Conservation (phyloP, 2,888 invertebrate genomes). For the Polyommatus icarus region DNA sequence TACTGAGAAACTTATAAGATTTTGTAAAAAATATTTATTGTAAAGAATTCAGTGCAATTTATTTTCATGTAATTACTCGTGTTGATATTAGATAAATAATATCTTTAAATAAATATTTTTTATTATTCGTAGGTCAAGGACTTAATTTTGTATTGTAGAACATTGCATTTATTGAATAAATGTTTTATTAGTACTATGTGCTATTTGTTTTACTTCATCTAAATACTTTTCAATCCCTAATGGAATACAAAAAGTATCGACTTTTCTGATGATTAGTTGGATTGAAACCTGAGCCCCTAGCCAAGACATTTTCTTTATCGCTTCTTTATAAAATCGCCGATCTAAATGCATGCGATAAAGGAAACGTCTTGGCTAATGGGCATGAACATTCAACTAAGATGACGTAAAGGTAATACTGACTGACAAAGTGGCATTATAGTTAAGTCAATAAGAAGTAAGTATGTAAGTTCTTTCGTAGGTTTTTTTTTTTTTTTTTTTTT, state of each 20-base stretch:
- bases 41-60: background rate
- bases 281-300: background rate
- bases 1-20: background rate
- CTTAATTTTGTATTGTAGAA: too few species aligned
- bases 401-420: too few species aligned
- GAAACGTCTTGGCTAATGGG: background rate
- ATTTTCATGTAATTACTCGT: background rate
- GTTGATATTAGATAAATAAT: too few species aligned
- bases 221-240: background rate
- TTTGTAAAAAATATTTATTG: background rate
- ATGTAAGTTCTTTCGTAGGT: background rate
- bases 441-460: background rate
- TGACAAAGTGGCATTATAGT: too few species aligned
- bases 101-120: too few species aligned
- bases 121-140: too few species aligned
- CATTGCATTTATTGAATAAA: background rate
- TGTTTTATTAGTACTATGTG: background rate
- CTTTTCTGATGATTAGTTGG: background rate
- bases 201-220: background rate
- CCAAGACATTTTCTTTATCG: background rate
- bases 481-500: too few species aligned
- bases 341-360: background rate
- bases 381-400: background rate
- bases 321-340: background rate
- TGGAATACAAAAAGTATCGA: background rate